Conservation (phyloP, 92 coral and sea anemone genomes). For the Actinostola sp. region DNA sequence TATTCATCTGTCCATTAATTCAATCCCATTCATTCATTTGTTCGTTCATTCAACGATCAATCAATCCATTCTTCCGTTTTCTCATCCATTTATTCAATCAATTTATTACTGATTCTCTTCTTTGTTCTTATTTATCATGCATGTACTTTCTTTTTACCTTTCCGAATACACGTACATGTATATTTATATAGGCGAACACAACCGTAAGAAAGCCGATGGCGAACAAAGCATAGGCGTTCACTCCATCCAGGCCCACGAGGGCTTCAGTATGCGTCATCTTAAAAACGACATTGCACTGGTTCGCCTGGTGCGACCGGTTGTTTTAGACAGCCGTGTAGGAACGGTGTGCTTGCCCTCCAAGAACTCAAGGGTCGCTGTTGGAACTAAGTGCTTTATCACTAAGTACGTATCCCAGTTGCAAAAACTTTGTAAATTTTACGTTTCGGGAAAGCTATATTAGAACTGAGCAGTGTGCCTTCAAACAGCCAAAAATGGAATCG, state of each 20-base stretch:
- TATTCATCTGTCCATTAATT: too few species aligned
- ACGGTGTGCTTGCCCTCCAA: conserved; percentile 63
- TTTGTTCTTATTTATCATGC: background rate
- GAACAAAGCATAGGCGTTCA: conserved; percentile 41
- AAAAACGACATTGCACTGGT: conserved; percentile 61
- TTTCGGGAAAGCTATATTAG: too few species aligned
- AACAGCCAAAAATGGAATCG: too few species aligned
- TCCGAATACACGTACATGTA: background rate
- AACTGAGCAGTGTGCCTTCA: too few species aligned
- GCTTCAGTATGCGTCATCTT: conserved; percentile 58
- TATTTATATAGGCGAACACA: conserved; percentile 27
- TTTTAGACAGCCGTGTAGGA: conserved; percentile 35
- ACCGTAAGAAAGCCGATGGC: conserved; percentile 28
- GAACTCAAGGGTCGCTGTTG: conserved; percentile 36
- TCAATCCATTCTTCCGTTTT: background rate
- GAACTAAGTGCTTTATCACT: conserved; percentile 66
- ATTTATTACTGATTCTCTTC: too few species aligned
- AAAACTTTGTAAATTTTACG: too few species aligned
- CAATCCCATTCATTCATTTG: too few species aligned
- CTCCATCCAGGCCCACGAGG: conserved; percentile 47
- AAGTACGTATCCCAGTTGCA: too few species aligned
- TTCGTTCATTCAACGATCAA: too few species aligned
- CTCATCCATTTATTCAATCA: too few species aligned
- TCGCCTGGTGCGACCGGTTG: conserved; percentile 50
- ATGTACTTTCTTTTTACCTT: background rate